Conservation (phyloP, 2,888 invertebrate species). For the Drosophila testacea region DNA sequence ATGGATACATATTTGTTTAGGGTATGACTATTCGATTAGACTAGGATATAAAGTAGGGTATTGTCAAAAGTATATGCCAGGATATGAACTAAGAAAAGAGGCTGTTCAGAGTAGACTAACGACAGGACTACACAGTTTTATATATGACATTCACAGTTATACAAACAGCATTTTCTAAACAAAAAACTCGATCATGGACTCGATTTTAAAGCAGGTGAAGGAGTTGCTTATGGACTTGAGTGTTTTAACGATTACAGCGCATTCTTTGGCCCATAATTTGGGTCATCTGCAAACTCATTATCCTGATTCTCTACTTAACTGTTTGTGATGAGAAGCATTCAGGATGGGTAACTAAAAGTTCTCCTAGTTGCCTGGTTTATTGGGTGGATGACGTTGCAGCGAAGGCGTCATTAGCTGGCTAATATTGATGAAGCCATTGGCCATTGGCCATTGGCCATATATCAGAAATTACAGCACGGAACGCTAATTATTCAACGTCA, state of each 20-base stretch:
- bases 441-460: conserved; percentile 30
- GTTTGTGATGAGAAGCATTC: conserved; percentile 21
- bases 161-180: too few species aligned
- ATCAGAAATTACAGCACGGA: conserved; percentile 55
- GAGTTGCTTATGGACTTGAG: neutral
- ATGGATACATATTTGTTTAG: too few species aligned
- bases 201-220: conserved; percentile 6
- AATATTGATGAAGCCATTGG: conserved; percentile 68
- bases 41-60: too few species aligned
- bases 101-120: too few species aligned
- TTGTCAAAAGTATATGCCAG: too few species aligned
- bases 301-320: conserved; percentile 9
- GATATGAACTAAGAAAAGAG: too few species aligned
- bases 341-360: neutral
- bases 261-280: conserved; percentile 22
- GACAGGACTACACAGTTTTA: too few species aligned
- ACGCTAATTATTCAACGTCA: conserved; percentile 78
- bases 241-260: neutral
- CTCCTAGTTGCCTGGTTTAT: neutral
- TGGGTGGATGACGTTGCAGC: conserved; percentile 41
- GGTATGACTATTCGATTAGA: too few species aligned
- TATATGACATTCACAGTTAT: too few species aligned
- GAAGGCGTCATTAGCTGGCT: conserved; percentile 40
- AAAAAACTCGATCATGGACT: neutral
- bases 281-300: conserved; percentile 43